phyloP scores from a whole-genome alignment of 2,888 invertebrate species.

The Eupithecia subfuscata region DNA sequence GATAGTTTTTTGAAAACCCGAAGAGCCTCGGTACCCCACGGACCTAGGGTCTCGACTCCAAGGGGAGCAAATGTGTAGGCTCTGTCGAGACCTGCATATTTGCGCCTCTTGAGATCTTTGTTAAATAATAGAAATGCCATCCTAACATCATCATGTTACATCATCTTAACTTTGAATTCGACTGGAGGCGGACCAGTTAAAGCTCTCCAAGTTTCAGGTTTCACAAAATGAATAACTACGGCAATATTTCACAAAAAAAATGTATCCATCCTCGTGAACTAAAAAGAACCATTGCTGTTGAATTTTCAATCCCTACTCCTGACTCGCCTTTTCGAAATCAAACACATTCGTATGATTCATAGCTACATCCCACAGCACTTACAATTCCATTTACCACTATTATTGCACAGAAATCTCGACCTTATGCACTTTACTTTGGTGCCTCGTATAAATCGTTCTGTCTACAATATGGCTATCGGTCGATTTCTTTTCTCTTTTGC shows the following conservation, averaged over 20 bases:
- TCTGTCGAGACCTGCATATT: no score
- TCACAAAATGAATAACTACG: neutral
- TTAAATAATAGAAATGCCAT: neutral
- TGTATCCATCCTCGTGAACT: neutral
- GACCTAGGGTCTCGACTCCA: no score
- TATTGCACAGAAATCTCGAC: conserved; percentile 29
- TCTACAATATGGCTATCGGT: conserved; percentile 19
- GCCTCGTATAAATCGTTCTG: conserved; percentile 27
- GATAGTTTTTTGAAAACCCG: no score
- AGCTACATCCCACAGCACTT: conserved; percentile 41
- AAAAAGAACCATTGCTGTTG: conserved; percentile 11
- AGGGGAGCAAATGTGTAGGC: no score
- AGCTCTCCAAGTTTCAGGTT: neutral
- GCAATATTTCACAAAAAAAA: neutral
- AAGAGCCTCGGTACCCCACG: no score
- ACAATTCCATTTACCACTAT: conserved; percentile 37
- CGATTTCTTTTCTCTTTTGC: conserved; percentile 32
- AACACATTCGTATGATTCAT: conserved; percentile 43
- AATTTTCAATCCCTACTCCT: conserved; percentile 35
- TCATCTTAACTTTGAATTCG: neutral
- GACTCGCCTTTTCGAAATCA: conserved; percentile 35
- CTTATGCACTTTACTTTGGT: conserved; percentile 29
- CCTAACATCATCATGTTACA: neutral
- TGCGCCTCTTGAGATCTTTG: no score
- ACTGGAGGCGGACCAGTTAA: neutral